These are phyloP conservation scores for Catharus ustulatus DNA, from an alignment of 2,797 vertebrate species.

Conservation along the genomic window DNA sequence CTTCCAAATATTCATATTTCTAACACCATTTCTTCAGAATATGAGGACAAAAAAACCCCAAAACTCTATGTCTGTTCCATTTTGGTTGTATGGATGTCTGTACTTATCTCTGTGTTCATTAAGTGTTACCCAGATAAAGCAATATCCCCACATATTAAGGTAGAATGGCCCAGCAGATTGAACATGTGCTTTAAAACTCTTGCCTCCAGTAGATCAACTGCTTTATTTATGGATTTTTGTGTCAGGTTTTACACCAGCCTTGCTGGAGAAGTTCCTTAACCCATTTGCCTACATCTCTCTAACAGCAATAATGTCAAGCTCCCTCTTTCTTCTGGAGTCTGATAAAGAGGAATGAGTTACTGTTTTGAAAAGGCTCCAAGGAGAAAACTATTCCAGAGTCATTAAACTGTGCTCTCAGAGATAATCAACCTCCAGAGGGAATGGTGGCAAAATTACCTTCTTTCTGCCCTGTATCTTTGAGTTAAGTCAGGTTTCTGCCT, in stretches of 20 bases:
- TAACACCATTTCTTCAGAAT: background rate
- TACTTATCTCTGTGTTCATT: background rate
- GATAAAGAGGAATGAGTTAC: constrained; percentile 3
- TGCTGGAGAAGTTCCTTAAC: background rate
- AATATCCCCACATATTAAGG: background rate
- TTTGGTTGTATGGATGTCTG: background rate
- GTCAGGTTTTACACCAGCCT: background rate
- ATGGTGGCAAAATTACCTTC: background rate
- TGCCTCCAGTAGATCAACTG: background rate
- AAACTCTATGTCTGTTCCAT: background rate
- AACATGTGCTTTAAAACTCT: background rate
- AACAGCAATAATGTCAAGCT: background rate
- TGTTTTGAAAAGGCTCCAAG: constrained; percentile 12
- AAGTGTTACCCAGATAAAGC: background rate
- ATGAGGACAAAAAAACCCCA: background rate
- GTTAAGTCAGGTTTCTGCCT: background rate
- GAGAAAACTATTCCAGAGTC: background rate
- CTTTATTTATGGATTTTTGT: constrained; percentile 1
- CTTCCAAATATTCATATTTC: background rate
- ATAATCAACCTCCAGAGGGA: background rate
- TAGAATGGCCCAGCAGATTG: background rate
- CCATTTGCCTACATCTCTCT: background rate
- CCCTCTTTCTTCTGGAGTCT: background rate
- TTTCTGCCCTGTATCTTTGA: background rate
- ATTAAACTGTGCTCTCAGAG: constrained; percentile 5